Base-by-base conservation (phyloP, 2,113 vertebrate genomes). In the Collichthys lucidus region DNA sequence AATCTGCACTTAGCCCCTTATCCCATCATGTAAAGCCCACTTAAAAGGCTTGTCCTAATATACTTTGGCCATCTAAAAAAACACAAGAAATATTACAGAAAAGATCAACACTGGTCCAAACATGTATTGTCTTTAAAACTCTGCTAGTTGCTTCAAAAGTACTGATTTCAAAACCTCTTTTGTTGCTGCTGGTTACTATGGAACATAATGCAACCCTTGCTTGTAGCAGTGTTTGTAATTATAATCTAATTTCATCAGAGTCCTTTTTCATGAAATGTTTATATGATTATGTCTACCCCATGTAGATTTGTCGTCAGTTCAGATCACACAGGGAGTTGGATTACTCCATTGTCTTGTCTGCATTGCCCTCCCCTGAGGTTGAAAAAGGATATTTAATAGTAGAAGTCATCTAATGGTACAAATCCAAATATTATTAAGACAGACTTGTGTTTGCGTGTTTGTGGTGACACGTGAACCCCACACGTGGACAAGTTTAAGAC, bases 401-500 rank as follows among this genome's bases (percentile, higher is more conserved):
- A 24, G 12, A 53, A 55, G 17, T 60, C 42, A 59, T 20, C 15
- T 22, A 24, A 63, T 77, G 35, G 5, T 24, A 42, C 16, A 80
- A 31, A 67, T 83, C 16, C 35, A 9, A 40, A 40, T 40, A 40
- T 40, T 59, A 68, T 68, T 62, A 72, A 67, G 53, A 55, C 60
- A 78, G n/a, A 19, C 31, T 4, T 42, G 4, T 52, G 46, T 55
- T 26, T 72, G 35, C 46, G 14, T 35, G 3, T 5, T 7, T 74
- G 66, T 66, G 35, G 22, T 72, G 26, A 6, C 74, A 65, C 31
- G 22, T 89, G 68, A 89, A 49, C 53, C 17, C 17, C 63, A 8
- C 75, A 73, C 79, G 83, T 80, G 52, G 47, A 14, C 22, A 74
- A 44, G 57, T 73, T 73, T 52, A 82, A 84, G 42, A 81, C 56